A percentile compares a stretch with the other conserved stretches of the same genome.
Evolutionary conservation across 2,113 vertebrate species (phyloP).

Genomic region (Platichthys stellatus): DNA sequence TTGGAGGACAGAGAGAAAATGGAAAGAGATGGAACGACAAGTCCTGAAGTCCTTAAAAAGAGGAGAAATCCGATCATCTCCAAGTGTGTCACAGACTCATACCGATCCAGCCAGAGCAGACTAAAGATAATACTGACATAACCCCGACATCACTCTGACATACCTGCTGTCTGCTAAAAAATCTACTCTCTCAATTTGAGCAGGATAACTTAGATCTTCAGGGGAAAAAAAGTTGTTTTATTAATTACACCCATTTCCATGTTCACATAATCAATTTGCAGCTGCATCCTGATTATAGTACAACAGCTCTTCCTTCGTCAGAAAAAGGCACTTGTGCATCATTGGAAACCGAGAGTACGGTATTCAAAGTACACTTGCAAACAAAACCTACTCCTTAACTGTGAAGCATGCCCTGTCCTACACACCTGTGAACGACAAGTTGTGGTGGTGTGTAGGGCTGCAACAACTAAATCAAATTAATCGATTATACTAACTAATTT

Average conservation of each 20-base stretch:
- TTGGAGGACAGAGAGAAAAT: conserved; percentile 48
- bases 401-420: not conserved
- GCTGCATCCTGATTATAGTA: conserved; percentile 7
- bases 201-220: conserved; percentile 25
- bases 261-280: conserved; percentile 31
- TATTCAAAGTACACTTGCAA: not conserved
- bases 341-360: conserved; percentile 8
- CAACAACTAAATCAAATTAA: no score
- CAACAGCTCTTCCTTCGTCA: conserved; percentile 25
- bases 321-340: conserved; percentile 2
- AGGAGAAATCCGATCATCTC: conserved; percentile 53
- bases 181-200: conserved; percentile 15
- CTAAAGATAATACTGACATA: conserved; percentile 63
- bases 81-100: conserved; percentile 33
- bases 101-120: conserved; percentile 32
- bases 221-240: not conserved
- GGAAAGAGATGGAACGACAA: conserved; percentile 41
- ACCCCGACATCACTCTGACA: conserved; percentile 48
- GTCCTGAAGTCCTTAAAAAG: conserved; percentile 42
- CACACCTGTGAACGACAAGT: not conserved
- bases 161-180: conserved; percentile 47
- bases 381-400: not conserved
- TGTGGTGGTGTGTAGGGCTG: not conserved
- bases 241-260: conserved; percentile 31
- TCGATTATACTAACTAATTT: no score